Evolutionary conservation across 2,797 vertebrate genomes (phyloP).

Genomic region (Columba guinea): DNA sequence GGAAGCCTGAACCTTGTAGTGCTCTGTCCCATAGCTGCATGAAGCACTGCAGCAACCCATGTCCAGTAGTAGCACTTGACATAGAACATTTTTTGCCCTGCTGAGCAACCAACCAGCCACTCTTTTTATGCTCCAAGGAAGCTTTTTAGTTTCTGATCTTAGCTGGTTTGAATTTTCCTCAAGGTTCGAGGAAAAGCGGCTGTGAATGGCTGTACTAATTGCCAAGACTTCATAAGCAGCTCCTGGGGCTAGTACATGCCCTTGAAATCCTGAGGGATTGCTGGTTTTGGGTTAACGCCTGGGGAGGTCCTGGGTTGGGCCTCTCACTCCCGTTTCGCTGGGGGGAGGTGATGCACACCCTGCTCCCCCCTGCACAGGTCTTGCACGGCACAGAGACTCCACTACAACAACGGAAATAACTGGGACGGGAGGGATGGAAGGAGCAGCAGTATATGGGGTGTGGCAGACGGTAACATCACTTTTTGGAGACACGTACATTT

Average conservation of each 20-base stretch:
- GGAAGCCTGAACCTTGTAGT: background rate
- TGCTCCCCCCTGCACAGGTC: background rate
- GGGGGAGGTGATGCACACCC: background rate
- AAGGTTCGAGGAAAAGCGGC: background rate
- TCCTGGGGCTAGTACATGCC: background rate
- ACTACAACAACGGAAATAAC: background rate
- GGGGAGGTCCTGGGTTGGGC: background rate
- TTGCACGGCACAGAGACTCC: background rate
- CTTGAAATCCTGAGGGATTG: background rate
- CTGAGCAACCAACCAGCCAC: background rate
- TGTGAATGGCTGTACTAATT: background rate
- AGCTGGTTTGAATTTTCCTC: background rate
- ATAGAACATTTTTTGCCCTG: background rate
- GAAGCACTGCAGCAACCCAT: background rate
- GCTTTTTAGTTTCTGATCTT: background rate
- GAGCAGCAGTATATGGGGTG: background rate
- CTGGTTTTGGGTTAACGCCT: background rate
- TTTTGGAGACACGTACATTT: background rate
- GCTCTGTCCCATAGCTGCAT: fast-evolving
- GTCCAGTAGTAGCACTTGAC: background rate
- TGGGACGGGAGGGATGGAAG: background rate
- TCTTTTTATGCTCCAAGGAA: background rate
- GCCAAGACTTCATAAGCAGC: background rate
- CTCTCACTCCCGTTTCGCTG: background rate
- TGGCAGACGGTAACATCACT: background rate